phyloP scores from a whole-genome alignment of 2,113 vertebrate genomes.

The Cavia aperea region DNA sequence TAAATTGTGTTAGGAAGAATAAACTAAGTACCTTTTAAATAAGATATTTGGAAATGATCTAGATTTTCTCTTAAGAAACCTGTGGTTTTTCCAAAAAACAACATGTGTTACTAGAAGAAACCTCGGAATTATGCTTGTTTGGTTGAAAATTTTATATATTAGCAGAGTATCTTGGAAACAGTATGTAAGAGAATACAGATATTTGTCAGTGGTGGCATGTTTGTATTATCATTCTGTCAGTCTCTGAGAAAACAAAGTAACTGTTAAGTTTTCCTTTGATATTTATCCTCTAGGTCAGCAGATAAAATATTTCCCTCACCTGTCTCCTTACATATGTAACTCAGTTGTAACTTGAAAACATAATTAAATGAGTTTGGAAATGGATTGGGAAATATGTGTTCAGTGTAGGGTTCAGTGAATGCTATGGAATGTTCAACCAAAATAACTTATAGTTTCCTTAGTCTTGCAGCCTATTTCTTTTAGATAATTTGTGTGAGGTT shows the following conservation, averaged over 20 bases:
- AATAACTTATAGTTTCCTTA: background rate
- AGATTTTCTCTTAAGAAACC: background rate
- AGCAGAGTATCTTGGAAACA: background rate
- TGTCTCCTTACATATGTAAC: background rate
- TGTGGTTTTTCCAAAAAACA: background rate
- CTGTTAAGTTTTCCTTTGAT: background rate
- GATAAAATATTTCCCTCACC: background rate
- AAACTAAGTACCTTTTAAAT: background rate
- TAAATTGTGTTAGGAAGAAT: background rate
- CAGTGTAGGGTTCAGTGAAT: background rate
- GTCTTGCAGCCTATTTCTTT: background rate
- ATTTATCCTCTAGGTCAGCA: background rate
- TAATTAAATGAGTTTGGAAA: background rate
- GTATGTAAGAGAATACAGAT: background rate
- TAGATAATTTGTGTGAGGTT: background rate
- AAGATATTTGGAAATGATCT: background rate
- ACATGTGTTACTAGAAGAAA: background rate
- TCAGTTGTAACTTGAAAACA: background rate
- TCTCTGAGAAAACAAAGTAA: background rate
- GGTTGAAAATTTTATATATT: background rate
- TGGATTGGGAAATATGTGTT: background rate
- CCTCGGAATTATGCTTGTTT: background rate
- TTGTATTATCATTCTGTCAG: background rate
- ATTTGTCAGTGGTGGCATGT: rapidly evolving
- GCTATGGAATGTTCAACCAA: background rate